Base-by-base conservation (phyloP, 2,797 vertebrate species). In the Carapus acus region DNA sequence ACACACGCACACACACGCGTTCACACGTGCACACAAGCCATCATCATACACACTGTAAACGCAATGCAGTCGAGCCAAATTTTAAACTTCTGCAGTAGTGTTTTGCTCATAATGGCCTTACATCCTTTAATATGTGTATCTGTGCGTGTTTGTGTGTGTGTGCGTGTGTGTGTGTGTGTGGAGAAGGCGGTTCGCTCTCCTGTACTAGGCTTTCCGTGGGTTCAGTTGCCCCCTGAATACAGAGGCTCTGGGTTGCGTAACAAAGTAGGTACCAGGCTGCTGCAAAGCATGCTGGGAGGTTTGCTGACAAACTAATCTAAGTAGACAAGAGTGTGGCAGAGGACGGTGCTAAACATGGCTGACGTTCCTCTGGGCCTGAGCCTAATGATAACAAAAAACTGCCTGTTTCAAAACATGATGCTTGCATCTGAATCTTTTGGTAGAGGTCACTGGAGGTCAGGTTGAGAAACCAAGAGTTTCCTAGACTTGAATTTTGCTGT, bases 191-290 rank as follows among this genome's bases (percentile, higher is more conserved):
- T 73, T 74, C 71, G 73, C 72, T 58, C 74, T 44, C 74, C 79
- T 57, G 73, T 64, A n/a, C 55, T 90, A 84, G 75, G 80, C 71
- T 92, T 90, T 65, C 87, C 90, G 17, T 85, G 82, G 83, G 86
- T 91, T 81, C 89, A 90, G 79, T 83, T 91, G 69, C 87, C 87
- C 83, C 86, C 88, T 58, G 89, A 93, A 67, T 91, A 91, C 77
- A 84, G 89, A 69, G 88, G 86, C 83, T 86, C 87, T 84, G 84
- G 85, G 39, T 52, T 90, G 58, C 84, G 83, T 78, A 88, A 88
- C 73, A 89, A 91, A 91, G 90, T 90, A 91, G 77, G 87, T 90
- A 79, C 76, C 54, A 31, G 34, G 40, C 46, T 62, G 66, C 57
- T 65, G 46, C 34, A 52, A 29, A 65, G 83, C 80, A 87, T 84